Evolutionary conservation across 2,113 vertebrate genomes (phyloP).

Genomic region (Pongo abelii): DNA sequence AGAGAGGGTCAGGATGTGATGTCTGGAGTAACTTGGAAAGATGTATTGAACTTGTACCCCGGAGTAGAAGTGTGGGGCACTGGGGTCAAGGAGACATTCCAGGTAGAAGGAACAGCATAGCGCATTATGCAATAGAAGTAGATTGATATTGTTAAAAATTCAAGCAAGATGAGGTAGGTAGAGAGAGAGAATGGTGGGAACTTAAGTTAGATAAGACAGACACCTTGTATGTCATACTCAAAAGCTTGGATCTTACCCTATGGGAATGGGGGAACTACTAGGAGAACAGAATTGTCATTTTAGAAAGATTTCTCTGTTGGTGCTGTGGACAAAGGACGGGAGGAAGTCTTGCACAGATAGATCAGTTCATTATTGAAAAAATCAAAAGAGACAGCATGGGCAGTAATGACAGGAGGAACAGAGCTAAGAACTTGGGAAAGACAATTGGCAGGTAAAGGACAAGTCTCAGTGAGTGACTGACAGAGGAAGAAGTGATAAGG

Average conservation of each 20-base stretch:
- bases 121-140: too few relatives aligned
- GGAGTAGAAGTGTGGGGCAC: accelerated
- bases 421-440: neutral
- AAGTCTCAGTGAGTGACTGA: neutral
- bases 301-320: neutral
- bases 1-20: neutral
- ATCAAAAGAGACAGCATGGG: neutral
- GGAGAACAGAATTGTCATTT: neutral
- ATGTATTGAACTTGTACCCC: too few relatives aligned
- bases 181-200: neutral
- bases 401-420: neutral
- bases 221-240: too few relatives aligned
- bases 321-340: neutral
- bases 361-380: neutral
- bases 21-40: neutral
- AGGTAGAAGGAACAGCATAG: neutral
- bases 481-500: neutral
- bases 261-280: neutral
- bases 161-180: neutral
- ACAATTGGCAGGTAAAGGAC: neutral
- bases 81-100: neutral
- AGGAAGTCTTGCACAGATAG: neutral
- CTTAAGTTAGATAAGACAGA: neutral
- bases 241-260: neutral
- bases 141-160: neutral